Conservation (phyloP, 2,888 invertebrate species). For the Maniola hyperantus region DNA sequence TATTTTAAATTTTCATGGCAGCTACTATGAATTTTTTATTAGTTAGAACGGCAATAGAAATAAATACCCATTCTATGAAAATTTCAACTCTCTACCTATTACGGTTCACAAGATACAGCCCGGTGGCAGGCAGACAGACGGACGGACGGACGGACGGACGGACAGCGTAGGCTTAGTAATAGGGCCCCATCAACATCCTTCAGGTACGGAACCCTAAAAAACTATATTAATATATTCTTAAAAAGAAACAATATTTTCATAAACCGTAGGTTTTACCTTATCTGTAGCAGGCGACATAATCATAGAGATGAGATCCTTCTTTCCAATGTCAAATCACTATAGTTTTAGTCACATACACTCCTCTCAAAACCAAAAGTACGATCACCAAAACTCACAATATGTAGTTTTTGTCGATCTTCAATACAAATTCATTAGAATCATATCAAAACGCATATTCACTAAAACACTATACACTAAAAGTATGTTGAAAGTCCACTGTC, state of each 20-base stretch:
- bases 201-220: too few relatives aligned
- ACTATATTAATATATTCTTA: neutral
- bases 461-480: neutral
- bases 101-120: too few relatives aligned
- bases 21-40: too few relatives aligned
- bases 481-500: neutral
- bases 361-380: neutral
- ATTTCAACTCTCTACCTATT: too few relatives aligned
- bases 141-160: too few relatives aligned
- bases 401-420: neutral
- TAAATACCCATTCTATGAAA: too few relatives aligned
- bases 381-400: slow-evolving; percentile 1
- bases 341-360: slow-evolving; percentile 3
- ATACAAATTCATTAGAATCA: neutral
- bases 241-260: neutral
- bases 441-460: slow-evolving; percentile 6
- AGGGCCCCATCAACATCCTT: too few relatives aligned
- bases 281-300: slow-evolving; percentile 37
- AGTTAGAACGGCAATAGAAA: too few relatives aligned
- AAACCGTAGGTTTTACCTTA: slow-evolving; percentile 27
- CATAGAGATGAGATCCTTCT: slow-evolving; percentile 25
- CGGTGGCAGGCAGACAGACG: too few relatives aligned
- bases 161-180: too few relatives aligned
- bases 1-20: too few relatives aligned
- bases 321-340: neutral